Evolutionary conservation across 2,888 invertebrate species (phyloP), one percentile per base, ranked within the genome.

Genomic region (Agonopterix arenella): DNA sequence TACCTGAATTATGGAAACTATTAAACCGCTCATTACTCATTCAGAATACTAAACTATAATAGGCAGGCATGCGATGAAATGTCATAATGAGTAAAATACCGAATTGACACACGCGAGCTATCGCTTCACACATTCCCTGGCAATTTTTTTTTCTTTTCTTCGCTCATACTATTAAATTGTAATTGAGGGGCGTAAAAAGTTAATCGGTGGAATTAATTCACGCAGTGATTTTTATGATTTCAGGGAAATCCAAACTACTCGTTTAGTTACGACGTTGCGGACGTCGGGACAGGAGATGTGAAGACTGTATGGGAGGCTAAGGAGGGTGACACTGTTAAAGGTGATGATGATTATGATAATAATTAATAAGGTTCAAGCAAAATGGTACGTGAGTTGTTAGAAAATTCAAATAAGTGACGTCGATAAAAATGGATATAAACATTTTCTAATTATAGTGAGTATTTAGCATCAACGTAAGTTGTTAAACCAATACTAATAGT

Each of bases 281-380:
- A 92, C 66, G 78, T 79, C 11, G 82, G 84, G 50, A 91, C 92
- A 16, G 92, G 92, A 11, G 92, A 92, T 52, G 76, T 92, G 2
- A 92, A 92, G 62, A 83, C 90, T 48, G 92, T 91, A 52, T 92
- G 92, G 91, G 92, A 92, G 68, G 81, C 90, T 47, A 91, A 91
- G 66, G 86, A 91, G 64, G 92, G 92, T 62, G 90, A 91, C 70
- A 84, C 81, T 59, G 90, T 92, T 36, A 90, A 89, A 79, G 92
- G 90, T 90, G 36, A 48, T 36, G 11, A 18, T 37, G 44, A 9
- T 11, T 37, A 45, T 18, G 18, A 18, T 36, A 43, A 9, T 36
- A 37, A 7, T 44, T 16, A 41, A 9, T 13, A 28, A 13, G 7
- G 10, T 43, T 18, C 10, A 11, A 2, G 43, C 16, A 9, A 9